A percentile compares a stretch with the other conserved stretches of the same genome.
Evolutionary conservation across 2,113 vertebrate genomes (phyloP).

Genomic region (Cariama cristata): DNA sequence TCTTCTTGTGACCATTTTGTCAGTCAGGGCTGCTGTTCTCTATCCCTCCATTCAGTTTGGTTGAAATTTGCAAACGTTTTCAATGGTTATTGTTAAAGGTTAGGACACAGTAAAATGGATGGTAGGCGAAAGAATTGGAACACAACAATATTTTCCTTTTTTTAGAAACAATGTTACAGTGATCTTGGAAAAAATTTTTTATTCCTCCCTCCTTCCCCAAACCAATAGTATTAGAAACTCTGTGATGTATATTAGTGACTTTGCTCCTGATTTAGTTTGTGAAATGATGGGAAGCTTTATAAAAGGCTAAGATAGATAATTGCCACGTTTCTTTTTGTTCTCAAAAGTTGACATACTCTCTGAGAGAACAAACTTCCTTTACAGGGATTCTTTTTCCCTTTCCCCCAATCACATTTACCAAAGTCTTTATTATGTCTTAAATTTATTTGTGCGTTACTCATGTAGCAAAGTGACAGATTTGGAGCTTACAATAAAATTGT

Average conservation of each 20-base stretch:
- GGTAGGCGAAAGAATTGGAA: neutral
- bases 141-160: neutral
- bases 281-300: neutral
- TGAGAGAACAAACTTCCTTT: neutral
- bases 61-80: neutral
- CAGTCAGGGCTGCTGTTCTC: neutral
- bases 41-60: neutral
- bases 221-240: neutral
- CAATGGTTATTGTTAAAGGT: neutral
- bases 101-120: neutral
- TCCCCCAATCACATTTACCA: neutral
- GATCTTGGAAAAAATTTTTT: neutral
- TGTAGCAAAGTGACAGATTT: neutral
- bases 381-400: neutral
- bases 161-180: neutral
- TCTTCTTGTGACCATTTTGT: neutral
- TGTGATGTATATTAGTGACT: neutral
- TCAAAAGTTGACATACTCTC: neutral
- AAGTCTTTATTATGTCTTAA: neutral
- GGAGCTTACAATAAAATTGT: neutral
- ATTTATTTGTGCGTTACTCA: neutral
- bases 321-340: neutral
- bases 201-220: accelerated
- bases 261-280: neutral
- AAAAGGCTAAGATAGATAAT: neutral